phyloP scores from a whole-genome alignment of 2,113 vertebrate genomes.

The Corynorhinus townsendii region DNA sequence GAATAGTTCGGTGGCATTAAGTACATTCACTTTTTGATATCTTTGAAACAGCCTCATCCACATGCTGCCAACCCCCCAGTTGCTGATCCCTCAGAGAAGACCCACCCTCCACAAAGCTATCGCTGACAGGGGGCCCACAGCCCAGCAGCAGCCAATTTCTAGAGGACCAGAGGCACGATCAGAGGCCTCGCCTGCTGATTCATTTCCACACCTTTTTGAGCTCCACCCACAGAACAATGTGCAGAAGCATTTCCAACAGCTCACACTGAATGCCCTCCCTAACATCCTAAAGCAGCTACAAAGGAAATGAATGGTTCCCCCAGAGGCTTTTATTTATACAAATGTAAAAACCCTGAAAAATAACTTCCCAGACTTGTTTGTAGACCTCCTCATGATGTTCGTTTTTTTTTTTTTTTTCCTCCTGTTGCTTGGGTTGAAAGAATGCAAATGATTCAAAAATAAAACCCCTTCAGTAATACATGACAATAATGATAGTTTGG shows the following conservation, averaged over 20 bases:
- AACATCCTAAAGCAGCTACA: conserved; percentile 4
- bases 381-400: not conserved
- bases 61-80: not conserved
- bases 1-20: not conserved
- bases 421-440: not conserved
- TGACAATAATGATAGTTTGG: not conserved
- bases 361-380: not conserved
- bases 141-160: not conserved
- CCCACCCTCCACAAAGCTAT: not conserved
- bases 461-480: not conserved
- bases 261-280: not conserved
- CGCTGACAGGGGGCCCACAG: too few relatives aligned
- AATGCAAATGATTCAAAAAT: not conserved
- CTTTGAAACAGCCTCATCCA: not conserved
- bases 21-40: not conserved
- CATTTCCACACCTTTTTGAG: conserved; percentile 50
- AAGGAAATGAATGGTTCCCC: conserved; percentile 32
- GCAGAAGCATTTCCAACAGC: conserved; percentile 7
- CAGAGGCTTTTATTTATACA: conserved; percentile 25
- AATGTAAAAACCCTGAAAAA: not conserved
- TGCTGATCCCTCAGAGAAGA: not conserved
- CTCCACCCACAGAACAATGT: conserved; percentile 42
- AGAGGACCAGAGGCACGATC: not conserved
- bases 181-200: conserved; percentile 39
- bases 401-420: not conserved